A percentile compares a stretch with the other conserved stretches of the same genome.
Conservation (phyloP, 2,888 invertebrate species). For the Perdita meconis region DNA sequence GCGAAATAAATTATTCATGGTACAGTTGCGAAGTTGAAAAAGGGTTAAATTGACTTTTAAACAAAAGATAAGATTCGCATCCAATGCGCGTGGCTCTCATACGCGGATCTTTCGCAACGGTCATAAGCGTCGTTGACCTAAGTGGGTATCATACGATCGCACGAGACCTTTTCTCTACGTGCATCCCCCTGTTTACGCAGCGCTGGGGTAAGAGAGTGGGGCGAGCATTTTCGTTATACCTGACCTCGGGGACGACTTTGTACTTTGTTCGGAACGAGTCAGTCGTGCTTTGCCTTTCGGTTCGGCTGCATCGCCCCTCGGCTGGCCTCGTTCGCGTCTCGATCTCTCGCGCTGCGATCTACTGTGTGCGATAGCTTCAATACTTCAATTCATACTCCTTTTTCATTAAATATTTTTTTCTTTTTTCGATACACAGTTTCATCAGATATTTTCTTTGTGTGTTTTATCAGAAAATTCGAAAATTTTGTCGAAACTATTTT, state of each 20-base stretch:
- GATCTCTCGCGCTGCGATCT: not conserved
- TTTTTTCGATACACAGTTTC: too few species aligned
- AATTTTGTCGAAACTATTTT: too few species aligned
- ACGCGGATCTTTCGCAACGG: not conserved
- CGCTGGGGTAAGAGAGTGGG: conserved; percentile 33
- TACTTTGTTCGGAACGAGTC: conserved; percentile 57
- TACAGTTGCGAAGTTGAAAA: not conserved
- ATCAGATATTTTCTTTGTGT: too few species aligned
- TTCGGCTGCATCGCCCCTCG: conserved; percentile 25
- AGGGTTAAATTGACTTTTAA: conserved; percentile 30
- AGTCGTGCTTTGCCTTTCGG: conserved; percentile 53
- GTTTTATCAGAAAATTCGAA: too few species aligned
- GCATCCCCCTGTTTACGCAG: conserved; percentile 52
- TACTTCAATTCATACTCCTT: too few species aligned
- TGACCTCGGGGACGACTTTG: conserved; percentile 54
- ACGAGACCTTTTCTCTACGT: conserved; percentile 28
- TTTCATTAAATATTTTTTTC: too few species aligned
- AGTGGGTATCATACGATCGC: conserved; percentile 55
- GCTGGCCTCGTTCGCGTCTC: not conserved
- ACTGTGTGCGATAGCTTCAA: too few species aligned
- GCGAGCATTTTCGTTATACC: conserved; percentile 50
- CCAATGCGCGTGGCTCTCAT: conserved; percentile 3
- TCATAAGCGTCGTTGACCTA: conserved; percentile 48
- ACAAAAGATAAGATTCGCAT: not conserved
- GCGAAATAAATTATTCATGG: too few species aligned